Evolutionary conservation across 2,888 invertebrate genomes (phyloP), one percentile per base, ranked within the genome.

Genomic region (Dioctria linearis): DNA sequence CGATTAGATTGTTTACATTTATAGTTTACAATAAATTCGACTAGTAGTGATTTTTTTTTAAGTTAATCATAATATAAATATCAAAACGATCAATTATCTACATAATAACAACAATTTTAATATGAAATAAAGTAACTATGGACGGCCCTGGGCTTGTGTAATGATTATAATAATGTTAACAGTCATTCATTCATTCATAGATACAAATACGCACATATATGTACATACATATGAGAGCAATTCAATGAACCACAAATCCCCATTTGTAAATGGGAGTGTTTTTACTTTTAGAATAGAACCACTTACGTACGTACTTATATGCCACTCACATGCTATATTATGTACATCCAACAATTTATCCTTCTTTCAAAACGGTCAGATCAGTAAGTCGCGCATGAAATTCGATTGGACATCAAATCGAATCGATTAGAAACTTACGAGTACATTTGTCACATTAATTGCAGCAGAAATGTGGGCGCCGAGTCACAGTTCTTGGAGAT

Each of bases 301-400:
- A 39, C 40, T 13, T 1, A 43, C 67, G 67, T 40, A 11, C 13
- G 46, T 25, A 25, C 25, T 40, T 69, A 25, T 69, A 57, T 73
- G 39, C 39, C 59, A 42, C 57, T 40, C 54, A 46, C 9, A 57
- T 42, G 51, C 13, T 39, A 39, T 25, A 25, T 25, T 25, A 25
- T 25, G 25, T 25, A 25, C 25, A 25, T 25, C 25, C 25, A 25
- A 25, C 25, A 25, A 25, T 25, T 25, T 54, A 73, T 76, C 76
- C 76, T 63, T 76, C 63, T 63, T 76, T 76, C 63, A 46, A 25
- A 46, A 51, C 49, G 63, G 54, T 66, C 78, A 42, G 78, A 66
- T 51, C 66, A 79, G 49, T 57, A 79, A 79, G 69, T 71, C 79
- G 79, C 79, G 79, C 79, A 79, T 79, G 79, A 79, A 69, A 79